Conservation (phyloP, 2,797 vertebrate species). For the Anguilla megastoma region DNA sequence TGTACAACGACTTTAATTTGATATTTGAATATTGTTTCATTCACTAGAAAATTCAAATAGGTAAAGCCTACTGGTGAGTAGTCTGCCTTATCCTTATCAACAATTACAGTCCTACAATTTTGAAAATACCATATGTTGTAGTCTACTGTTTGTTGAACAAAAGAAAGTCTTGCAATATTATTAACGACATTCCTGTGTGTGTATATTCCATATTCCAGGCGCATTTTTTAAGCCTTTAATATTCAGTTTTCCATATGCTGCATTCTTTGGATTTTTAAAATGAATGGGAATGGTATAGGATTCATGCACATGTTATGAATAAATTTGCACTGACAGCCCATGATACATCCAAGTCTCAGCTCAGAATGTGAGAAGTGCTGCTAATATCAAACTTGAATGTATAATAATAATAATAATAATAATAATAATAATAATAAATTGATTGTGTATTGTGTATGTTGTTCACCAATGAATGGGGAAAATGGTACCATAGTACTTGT, state of each 20-base stretch:
- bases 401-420: neutral
- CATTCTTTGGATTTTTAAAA: constrained; percentile 15
- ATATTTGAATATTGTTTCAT: neutral
- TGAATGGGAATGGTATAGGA: neutral
- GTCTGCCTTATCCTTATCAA: neutral
- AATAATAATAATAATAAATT: neutral
- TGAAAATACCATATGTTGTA: neutral
- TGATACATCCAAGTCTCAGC: neutral
- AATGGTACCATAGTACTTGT: neutral
- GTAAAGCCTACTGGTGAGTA: neutral
- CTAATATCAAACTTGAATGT: neutral
- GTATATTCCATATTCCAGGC: neutral
- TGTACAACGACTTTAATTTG: neutral
- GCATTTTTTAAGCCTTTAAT: neutral
- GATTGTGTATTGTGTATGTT: neutral
- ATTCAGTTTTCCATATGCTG: neutral
- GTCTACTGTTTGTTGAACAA: neutral
- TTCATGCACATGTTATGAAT: neutral
- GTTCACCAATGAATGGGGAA: neutral
- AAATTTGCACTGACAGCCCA: neutral
- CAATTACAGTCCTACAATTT: neutral
- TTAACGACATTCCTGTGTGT: neutral
- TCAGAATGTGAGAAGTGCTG: constrained; percentile 1
- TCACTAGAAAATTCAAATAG: neutral
- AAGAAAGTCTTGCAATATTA: neutral